These are phyloP conservation scores for Pelmatolapia mariae DNA, from an alignment of 2,113 vertebrate genomes.

Conservation along the genomic window DNA sequence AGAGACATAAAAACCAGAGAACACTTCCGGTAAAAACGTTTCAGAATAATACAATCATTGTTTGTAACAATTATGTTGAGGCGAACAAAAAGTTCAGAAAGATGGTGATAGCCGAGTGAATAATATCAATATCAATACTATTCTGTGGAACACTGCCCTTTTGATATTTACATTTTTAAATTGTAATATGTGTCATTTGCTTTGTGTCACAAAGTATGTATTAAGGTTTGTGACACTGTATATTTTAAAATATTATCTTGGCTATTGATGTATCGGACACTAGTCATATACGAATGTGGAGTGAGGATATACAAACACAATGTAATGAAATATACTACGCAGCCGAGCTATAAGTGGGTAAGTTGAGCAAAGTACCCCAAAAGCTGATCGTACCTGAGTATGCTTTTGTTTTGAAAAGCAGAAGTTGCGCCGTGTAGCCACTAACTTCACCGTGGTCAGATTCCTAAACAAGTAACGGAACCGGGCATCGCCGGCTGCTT, in stretches of 20 bases:
- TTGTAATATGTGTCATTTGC: background rate
- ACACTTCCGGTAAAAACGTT: background rate
- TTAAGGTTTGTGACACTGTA: background rate
- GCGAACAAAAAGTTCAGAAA: background rate
- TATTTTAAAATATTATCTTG: background rate
- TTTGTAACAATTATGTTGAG: background rate
- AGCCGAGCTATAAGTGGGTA: background rate
- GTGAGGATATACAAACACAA: background rate
- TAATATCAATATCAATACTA: background rate
- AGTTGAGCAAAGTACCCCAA: background rate
- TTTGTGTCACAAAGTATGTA: background rate
- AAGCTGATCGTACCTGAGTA: background rate
- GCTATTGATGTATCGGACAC: background rate
- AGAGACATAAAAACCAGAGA: background rate
- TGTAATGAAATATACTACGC: background rate
- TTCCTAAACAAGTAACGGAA: constrained; percentile 45
- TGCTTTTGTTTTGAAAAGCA: constrained; percentile 41
- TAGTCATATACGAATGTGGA: background rate
- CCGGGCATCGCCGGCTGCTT: background rate
- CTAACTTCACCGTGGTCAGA: background rate
- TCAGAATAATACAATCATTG: background rate
- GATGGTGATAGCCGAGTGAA: background rate
- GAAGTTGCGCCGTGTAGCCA: background rate
- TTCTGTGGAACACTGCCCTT: background rate
- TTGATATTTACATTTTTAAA: background rate